Base-by-base conservation (phyloP, 2,888 invertebrate genomes). In the Ryuthela nishihirai region DNA sequence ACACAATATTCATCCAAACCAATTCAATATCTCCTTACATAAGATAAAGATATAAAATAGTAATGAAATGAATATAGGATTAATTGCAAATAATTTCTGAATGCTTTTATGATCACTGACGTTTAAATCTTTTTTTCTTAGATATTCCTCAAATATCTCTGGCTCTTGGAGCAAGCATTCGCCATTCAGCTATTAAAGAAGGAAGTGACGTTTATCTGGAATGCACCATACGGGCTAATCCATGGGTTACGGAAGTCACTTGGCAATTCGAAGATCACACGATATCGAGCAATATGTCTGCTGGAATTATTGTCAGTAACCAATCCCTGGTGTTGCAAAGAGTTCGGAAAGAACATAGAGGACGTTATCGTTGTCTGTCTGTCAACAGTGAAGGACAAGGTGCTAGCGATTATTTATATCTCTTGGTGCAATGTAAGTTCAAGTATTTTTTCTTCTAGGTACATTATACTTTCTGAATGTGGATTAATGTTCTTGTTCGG, bases 141-240 rank as follows among this genome's bases (percentile, higher is more conserved):
- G 91, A 89, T 79, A 85, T 89, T 15, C 91, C 91, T 44, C 83
- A 88, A 72, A 88, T 91, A 64, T 82, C 84, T 54, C 76, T 91
- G 68, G 81, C 85, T 60, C 79, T 91, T 65, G 91, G 91, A 71
- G 87, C 88, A 71, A 89, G 89, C 55, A 79, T 91, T 67, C 85
- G 85, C 69, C 83, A 87, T 52, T 85, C 86, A 67, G 88, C 88
- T 78, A 90, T 91, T 78, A 89, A 89, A 76, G 91, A 91, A 76
- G 89, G 90, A 46, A 90, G 89, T 72, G 90, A 90, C 77, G 89
- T 90, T 60, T 90, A 90, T 79, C 89, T 91, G 76, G 91, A 91
- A 79, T 91, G 91, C 77, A 88, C 88, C 78, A 88, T 90, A 70
- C 83, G 85, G 71, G 87, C 91, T 69, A 90, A 91, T 78, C 91